phyloP scores from a whole-genome alignment of 2,888 invertebrate species.

The Baronia brevicornis region DNA sequence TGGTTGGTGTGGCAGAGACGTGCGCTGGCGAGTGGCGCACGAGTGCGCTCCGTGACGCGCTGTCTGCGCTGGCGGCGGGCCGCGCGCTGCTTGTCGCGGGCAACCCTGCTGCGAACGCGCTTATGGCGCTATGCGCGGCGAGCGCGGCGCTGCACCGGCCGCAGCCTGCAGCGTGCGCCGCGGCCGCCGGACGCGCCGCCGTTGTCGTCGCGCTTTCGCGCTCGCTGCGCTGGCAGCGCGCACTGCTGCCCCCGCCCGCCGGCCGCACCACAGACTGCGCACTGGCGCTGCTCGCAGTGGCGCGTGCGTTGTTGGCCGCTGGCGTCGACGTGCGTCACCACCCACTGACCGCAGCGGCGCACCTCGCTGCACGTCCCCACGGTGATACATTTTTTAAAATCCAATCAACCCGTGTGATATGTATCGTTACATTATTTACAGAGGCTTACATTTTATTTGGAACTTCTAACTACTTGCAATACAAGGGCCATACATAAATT shows the following conservation, averaged over 20 bases:
- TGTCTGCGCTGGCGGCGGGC: constrained; percentile 32
- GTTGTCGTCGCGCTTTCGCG: constrained; percentile 32
- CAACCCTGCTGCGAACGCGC: constrained; percentile 32
- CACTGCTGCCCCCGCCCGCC: constrained; percentile 27
- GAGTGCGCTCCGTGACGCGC: constrained; percentile 33
- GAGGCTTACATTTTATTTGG: too few relatives aligned
- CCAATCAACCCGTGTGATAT: too few relatives aligned
- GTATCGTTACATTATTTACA: too few relatives aligned
- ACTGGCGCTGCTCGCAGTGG: constrained; percentile 18
- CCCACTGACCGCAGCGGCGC: constrained; percentile 7
- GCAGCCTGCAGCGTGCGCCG: constrained; percentile 26
- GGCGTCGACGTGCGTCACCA: constrained; percentile 25
- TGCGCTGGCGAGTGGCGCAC: constrained; percentile 31
- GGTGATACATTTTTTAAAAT: constrained; percentile 6
- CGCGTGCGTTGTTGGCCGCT: constrained; percentile 27
- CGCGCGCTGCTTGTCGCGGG: constrained; percentile 33
- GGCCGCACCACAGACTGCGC: constrained; percentile 26
- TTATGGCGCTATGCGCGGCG: constrained; percentile 32
- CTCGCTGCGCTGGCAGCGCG: constrained; percentile 40
- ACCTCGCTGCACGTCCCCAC: constrained; percentile 5
- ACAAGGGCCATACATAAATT: too few relatives aligned
- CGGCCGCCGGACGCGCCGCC: constrained; percentile 24
- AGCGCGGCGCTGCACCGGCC: constrained; percentile 24
- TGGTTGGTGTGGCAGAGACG: constrained; percentile 33
- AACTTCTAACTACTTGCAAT: too few relatives aligned